phyloP scores from a whole-genome alignment of 1,140 invertebrate genomes.

The Wasmannia auropunctata region DNA sequence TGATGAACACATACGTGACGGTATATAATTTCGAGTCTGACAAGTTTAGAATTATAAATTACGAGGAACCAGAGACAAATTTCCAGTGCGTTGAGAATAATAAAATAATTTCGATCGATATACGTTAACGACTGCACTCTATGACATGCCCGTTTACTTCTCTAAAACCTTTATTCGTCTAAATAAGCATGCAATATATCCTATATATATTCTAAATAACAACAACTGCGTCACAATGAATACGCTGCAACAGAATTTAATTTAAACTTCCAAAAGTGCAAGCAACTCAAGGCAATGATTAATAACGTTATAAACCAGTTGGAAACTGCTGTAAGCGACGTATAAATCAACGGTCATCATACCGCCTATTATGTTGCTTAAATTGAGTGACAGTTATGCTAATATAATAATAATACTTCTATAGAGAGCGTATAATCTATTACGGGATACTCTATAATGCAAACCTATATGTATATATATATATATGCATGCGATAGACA shows the following conservation, averaged over 20 bases:
- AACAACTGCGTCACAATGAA: background rate
- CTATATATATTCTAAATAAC: background rate
- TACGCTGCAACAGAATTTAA: background rate
- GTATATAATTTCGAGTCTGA: background rate
- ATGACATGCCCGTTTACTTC: background rate
- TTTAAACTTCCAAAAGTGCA: background rate
- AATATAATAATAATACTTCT: constrained; percentile 25
- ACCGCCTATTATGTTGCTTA: background rate
- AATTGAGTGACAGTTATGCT: constrained; percentile 9
- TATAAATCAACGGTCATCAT: background rate
- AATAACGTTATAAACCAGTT: background rate
- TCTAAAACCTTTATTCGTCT: background rate
- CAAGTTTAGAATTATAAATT: background rate
- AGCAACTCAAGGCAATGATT: background rate
- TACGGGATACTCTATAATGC: background rate
- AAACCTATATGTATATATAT: background rate
- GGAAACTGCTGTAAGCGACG: background rate
- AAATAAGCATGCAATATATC: constrained; percentile 26
- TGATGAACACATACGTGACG: background rate
- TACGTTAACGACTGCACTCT: constrained; percentile 33
- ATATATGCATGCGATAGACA: constrained; percentile 14
- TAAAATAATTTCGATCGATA: background rate
- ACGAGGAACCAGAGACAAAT: background rate
- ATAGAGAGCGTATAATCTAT: constrained; percentile 1
- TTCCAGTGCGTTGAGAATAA: background rate